Base-by-base conservation (phyloP, 92 coral and sea anemone species). In the Porites lobata region DNA sequence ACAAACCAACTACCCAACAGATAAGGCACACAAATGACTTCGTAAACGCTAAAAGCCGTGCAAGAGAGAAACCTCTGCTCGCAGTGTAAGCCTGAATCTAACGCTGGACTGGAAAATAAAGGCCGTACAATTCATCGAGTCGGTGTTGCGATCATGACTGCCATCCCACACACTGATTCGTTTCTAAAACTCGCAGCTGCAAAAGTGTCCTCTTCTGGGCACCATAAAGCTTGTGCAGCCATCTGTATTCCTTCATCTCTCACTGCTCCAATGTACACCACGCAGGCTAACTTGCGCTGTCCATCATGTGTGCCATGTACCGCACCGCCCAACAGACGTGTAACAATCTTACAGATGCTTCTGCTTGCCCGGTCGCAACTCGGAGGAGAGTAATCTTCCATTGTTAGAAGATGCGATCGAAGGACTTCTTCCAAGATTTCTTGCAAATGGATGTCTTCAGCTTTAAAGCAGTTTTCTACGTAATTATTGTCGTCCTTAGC, bases 201-300 rank as follows among this genome's bases (percentile, higher is more conserved):
- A 53, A 92, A 82, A 13, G 75, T 80, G 72, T 92, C 95, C 12
- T 86, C 93, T 7, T 72, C 89, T 18, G 95, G 95, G 79, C 79
- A 79, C 89, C 95, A 92, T 75, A 92, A 50, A 4, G 93, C 89
- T 17, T 89, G 90, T 17, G 82, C 68, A 12, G 95, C 89, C 78
- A 88, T 88, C 8, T 82, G 62, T 18, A 92, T 70, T 56, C 95
- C 95, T 61, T 72, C 8, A 12, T 86, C 93, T 65, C 80, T 89
- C 15, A 92, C 87, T 2, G 95, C 95, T n/a, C 93, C 93, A 71
- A 90, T 90, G 83, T 81, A 92, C 50, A 92, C 95, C 74, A 86
- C 43, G 56, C 95, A 92, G 5, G 88, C 86, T 29, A 81, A 62
- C 50, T 92, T 92, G 13, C 82, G 69, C 50, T 81, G 95, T 1